Percentiles rank a stretch among this genome's conserved stretches.
Conservation (phyloP, 2,888 invertebrate species). For the Pristionchus exspectatus region DNA sequence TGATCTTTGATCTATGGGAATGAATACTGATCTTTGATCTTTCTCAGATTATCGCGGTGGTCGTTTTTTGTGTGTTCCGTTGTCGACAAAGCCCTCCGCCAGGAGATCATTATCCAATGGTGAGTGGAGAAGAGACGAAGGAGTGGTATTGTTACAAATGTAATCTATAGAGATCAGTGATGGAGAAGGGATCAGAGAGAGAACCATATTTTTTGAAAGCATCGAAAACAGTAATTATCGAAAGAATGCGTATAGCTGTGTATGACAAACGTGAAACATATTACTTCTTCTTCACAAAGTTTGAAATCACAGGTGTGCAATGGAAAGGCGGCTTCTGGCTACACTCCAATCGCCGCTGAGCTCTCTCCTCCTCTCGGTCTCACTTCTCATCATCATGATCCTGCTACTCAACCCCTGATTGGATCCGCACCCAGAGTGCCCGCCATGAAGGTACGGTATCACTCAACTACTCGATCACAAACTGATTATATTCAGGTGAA, state of each 20-base stretch:
- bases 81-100: slow-evolving; percentile 68
- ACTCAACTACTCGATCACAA: background rate
- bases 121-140: background rate
- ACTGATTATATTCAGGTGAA: slow-evolving; percentile 61
- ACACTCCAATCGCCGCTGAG: slow-evolving; percentile 75
- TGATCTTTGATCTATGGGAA: background rate
- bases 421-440: slow-evolving; percentile 40
- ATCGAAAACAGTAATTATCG: background rate
- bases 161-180: no score
- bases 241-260: background rate
- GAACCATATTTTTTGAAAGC: no score
- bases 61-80: slow-evolving; percentile 75
- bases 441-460: slow-evolving; percentile 30
- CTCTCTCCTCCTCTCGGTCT: slow-evolving; percentile 72
- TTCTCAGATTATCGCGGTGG: slow-evolving; percentile 21
- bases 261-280: background rate
- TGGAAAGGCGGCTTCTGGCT: slow-evolving; percentile 68
- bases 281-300: no score
- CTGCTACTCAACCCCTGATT: slow-evolving; percentile 47
- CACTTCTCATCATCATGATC: slow-evolving; percentile 57
- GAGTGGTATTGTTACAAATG: no score
- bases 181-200: no score
- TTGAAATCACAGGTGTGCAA: slow-evolving; percentile 60
- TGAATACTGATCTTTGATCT: slow-evolving; percentile 22
- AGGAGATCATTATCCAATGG: slow-evolving; percentile 72